A percentile compares a stretch with the other conserved stretches of the same genome.
Evolutionary conservation across 1,140 invertebrate species (phyloP).

Genomic region (Temnothorax curvispinosus): DNA sequence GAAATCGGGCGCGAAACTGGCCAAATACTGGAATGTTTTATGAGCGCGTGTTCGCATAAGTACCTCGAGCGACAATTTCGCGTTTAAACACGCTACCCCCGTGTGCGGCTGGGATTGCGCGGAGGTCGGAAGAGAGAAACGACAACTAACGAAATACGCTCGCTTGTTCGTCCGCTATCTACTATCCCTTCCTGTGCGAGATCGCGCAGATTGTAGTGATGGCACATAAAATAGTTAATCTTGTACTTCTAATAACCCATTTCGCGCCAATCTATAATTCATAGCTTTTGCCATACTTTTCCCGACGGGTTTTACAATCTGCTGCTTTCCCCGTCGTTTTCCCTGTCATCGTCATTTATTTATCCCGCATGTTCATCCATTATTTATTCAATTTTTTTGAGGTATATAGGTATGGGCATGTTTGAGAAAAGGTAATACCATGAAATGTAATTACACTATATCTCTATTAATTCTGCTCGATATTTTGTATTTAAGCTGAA

Average conservation of each 20-base stretch:
- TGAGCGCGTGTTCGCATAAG: constrained; percentile 64
- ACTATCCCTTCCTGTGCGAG: background rate
- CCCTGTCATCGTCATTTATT: background rate
- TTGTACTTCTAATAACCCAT: constrained; percentile 29
- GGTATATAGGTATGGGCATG: background rate
- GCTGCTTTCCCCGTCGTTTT: background rate
- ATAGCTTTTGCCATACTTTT: background rate
- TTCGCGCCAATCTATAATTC: constrained; percentile 26
- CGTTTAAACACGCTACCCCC: constrained; percentile 46
- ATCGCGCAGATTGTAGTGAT: constrained; percentile 30
- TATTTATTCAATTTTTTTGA: background rate
- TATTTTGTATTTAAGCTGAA: background rate
- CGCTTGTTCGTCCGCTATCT: background rate
- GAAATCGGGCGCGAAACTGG: constrained; percentile 59
- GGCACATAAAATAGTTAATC: constrained; percentile 37
- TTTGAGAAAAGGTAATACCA: background rate
- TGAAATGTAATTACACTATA: background rate
- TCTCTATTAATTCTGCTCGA: background rate
- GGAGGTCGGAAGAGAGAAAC: background rate
- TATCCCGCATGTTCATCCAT: background rate
- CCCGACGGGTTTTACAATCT: background rate
- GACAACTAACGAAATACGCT: constrained; percentile 29
- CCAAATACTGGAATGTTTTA: constrained; percentile 65
- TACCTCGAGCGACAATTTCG: constrained; percentile 54
- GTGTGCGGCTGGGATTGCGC: background rate